Base-by-base conservation (phyloP, 2,113 vertebrate genomes). In the Lonchura striata region DNA sequence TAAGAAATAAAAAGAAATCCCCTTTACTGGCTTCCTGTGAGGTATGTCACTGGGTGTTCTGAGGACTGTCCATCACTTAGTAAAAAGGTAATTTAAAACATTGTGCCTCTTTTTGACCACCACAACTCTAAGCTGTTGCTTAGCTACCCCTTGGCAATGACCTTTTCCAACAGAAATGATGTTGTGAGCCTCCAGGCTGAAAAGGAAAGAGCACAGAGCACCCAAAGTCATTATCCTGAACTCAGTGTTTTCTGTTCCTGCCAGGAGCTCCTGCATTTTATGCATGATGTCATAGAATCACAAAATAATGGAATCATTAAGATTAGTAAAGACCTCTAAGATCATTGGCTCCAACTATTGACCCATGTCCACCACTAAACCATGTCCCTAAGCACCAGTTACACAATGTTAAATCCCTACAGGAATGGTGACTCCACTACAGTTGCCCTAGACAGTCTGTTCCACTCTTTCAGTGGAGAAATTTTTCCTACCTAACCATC, bases 81-180 rank as follows among this genome's bases (percentile, higher is more conserved):
- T 81, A 54, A 72, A 79, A 95, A 80, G 74, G 94, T 82, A 87
- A 69, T 65, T 88, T 68, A 53, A 46, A 92, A 57, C 20, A 8
- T 30, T 28, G 61, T 69, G 54, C 25, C 87, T 80, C 54, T 85
- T 82, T 76, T 52, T 71, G 68, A 41, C 59, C 61, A 63, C 59
- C 54, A 37, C 39, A 77, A 46, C 33, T 90, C 68, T 68, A 11
- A 59, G 64, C 82, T 81, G 85, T 94, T 95, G 85, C 87, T 81
- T 88, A 92, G 92, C 82, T 95, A 90, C 85, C 54, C 13, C 47
- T 91, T 94, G 78, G 59, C 82, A 88, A 31, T 88, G 87, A 90
- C 85, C 87, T 96, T 96, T 96, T 49, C 56, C 47, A 71, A 35
- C 30, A 74, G 64, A 92, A 93, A 54, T 70, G 41, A 21, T 75